These are phyloP conservation scores for Camponotus pennsylvanicus DNA, from an alignment of 1,140 invertebrate species.

Conservation along the genomic window DNA sequence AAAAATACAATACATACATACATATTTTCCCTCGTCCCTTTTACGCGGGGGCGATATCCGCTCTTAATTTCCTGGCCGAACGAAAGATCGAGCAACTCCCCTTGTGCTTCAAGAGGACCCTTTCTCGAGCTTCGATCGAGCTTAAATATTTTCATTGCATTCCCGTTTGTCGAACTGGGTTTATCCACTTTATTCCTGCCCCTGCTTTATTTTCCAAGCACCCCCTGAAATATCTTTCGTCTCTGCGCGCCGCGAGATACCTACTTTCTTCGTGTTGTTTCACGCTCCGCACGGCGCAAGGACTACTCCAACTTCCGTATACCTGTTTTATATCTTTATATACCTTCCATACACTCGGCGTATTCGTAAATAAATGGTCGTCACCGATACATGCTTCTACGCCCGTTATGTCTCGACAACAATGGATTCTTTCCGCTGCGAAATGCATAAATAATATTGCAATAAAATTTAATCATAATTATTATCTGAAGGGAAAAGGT, in stretches of 20 bases:
- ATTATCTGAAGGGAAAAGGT: not conserved
- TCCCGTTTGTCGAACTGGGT: not conserved
- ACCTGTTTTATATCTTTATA: constrained; percentile 31
- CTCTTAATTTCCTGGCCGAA: constrained; percentile 38
- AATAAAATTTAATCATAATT: not conserved
- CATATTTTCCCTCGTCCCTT: not conserved
- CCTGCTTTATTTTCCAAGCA: not conserved
- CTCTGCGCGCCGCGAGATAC: constrained; percentile 18
- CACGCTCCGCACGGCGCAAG: constrained; percentile 4
- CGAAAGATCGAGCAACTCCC: not conserved
- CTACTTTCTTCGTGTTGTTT: constrained; percentile 9
- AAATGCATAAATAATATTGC: not conserved
- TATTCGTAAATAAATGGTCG: constrained; percentile 39
- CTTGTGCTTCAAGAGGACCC: not conserved
- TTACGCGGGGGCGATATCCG: constrained; percentile 17
- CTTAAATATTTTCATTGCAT: constrained; percentile 53
- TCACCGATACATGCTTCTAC: not conserved
- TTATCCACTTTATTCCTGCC: constrained; percentile 38
- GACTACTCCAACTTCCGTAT: not conserved
- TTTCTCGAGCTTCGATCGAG: constrained; percentile 29
- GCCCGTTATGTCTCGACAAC: not conserved
- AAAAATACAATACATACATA: not conserved
- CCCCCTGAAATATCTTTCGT: constrained; percentile 32
- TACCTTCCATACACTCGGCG: not conserved
- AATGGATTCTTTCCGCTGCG: not conserved